These are phyloP conservation scores for Pteropus rufus DNA, from an alignment of 2,797 vertebrate species.

Conservation along the genomic window DNA sequence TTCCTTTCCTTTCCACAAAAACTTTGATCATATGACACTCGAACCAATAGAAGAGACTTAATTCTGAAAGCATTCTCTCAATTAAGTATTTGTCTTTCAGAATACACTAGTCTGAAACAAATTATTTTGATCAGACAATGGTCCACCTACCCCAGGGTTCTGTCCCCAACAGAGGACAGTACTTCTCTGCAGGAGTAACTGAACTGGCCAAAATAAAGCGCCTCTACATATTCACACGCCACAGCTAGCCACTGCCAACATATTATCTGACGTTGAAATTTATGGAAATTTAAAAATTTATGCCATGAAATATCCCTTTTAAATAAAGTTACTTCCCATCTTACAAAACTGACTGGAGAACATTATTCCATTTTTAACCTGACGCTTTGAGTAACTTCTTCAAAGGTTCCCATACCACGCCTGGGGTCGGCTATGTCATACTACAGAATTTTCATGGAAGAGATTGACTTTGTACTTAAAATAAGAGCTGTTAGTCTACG, in stretches of 20 bases:
- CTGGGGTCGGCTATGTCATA: neutral
- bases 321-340: slow-evolving; percentile 16
- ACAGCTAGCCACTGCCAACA: neutral
- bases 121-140: neutral
- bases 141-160: neutral
- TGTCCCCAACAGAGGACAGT: neutral
- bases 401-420: neutral
- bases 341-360: neutral
- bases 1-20: neutral
- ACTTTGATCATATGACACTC: neutral
- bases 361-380: neutral
- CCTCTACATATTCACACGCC: neutral
- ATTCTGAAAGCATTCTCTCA: neutral
- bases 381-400: neutral
- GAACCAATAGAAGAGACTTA: neutral
- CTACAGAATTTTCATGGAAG: neutral
- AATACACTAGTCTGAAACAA: neutral
- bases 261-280: neutral
- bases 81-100: neutral
- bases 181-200: neutral
- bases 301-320: neutral
- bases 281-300: neutral
- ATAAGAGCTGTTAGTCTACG: neutral
- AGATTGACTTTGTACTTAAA: neutral
- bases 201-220: neutral